A percentile compares a stretch with the other conserved stretches of the same genome.
Conservation (phyloP, 2,888 invertebrate species). For the Dynastes grantii region DNA sequence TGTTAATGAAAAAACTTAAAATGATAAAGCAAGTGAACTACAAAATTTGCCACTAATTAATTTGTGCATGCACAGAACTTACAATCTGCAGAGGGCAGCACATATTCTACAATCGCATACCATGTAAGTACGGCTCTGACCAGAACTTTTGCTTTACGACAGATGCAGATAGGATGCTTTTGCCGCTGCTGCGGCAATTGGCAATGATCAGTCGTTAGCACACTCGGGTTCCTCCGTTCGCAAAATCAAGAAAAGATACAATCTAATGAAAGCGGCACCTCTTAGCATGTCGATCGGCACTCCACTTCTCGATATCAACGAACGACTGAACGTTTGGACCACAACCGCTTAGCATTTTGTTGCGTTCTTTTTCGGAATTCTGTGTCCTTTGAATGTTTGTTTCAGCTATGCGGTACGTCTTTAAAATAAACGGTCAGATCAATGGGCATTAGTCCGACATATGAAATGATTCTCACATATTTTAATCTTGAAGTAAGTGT, state of each 20-base stretch:
- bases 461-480: not conserved
- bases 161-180: slow-evolving; percentile 35
- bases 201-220: slow-evolving; percentile 60
- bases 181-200: slow-evolving; percentile 48
- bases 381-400: slow-evolving; percentile 10
- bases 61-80: no score
- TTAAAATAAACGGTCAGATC: slow-evolving; percentile 17
- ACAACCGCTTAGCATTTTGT: slow-evolving; percentile 23
- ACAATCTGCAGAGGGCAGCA: no score
- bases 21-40: no score
- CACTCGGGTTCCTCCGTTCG: slow-evolving; percentile 52
- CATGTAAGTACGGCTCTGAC: slow-evolving; percentile 1
- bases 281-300: slow-evolving; percentile 57
- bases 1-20: no score
- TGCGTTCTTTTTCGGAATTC: slow-evolving; percentile 26
- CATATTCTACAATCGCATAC: no score
- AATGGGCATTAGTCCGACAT: slow-evolving; percentile 6
- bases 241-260: slow-evolving; percentile 53
- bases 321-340: slow-evolving; percentile 32
- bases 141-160: not conserved
- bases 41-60: no score
- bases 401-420: not conserved
- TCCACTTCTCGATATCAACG: slow-evolving; percentile 45
- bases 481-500: not conserved
- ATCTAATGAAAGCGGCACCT: slow-evolving; percentile 58